These are phyloP conservation scores for Molanna angustata DNA, from an alignment of 2,888 invertebrate genomes.

Conservation along the genomic window DNA sequence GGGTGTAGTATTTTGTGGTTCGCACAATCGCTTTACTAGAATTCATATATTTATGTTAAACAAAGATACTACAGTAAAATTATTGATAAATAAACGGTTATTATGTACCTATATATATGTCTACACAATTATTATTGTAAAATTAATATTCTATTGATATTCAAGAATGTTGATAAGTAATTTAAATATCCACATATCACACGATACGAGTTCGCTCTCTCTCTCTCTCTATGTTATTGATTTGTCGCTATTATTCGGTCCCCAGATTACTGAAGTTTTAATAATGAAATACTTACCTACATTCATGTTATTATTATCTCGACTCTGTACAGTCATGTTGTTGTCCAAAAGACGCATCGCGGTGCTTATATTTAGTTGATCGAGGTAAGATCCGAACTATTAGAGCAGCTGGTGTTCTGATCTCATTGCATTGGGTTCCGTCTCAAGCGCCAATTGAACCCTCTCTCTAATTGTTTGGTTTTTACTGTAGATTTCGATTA, in stretches of 20 bases:
- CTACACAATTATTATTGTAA: conserved; percentile 16
- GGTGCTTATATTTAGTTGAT: conserved; percentile 3
- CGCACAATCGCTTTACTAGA: conserved; percentile 28
- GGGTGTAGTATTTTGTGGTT: conserved; percentile 17
- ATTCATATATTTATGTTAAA: conserved; percentile 20
- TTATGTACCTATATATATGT: conserved; percentile 10
- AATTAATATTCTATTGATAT: conserved; percentile 19
- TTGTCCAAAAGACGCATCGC: neutral
- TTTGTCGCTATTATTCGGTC: too few relatives aligned
- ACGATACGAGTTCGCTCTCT: conserved; percentile 15
- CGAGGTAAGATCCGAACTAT: conserved; percentile 1
- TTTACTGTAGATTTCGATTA: neutral
- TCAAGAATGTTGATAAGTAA: conserved; percentile 10
- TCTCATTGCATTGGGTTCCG: conserved; percentile 16
- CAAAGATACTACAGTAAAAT: too few relatives aligned
- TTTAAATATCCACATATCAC: conserved; percentile 30
- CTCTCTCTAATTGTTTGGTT: neutral
- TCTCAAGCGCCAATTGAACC: conserved; percentile 14
- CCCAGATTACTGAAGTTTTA: too few relatives aligned
- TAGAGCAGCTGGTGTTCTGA: conserved; percentile 14
- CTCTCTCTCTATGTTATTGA: too few relatives aligned
- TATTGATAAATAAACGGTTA: too few relatives aligned
- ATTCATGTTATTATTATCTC: too few relatives aligned
- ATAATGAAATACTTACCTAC: too few relatives aligned
- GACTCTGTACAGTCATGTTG: too few relatives aligned